Base-by-base conservation (phyloP, 2,888 invertebrate species). In the Dasysyrphus tricinctus region DNA sequence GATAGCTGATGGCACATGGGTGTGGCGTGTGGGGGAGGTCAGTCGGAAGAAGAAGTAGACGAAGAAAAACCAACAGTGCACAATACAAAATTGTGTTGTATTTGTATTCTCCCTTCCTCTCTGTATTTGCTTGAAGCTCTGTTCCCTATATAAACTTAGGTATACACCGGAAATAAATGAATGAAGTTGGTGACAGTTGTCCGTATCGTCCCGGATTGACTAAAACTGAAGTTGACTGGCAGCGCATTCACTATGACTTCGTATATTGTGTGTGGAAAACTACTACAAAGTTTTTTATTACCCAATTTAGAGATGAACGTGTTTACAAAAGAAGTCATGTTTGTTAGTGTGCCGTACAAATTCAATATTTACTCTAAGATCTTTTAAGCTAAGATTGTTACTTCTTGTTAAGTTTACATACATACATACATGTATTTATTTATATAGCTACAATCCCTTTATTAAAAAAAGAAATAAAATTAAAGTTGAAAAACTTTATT, bases 91-190 rank as follows among this genome's bases (percentile, higher is more conserved):
- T 63, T 76, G 44, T 67, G 54, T 42, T 54, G n/a, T 54, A 11
- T 32, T 61, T 59, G 73, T 42, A 56, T n/a, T 24, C n/a, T 34
- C 14, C 8, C 39, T 19, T 39, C 59, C 59, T 39, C 32, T 65
- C 34, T 1, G 12, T 80, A 65, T 85, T 84, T 83, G 69, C 61
- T 69, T 78, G 78, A 57, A 69, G 51, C 29, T 37, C 76, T 61
- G 51, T 72, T 47, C 32, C 34, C 16, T 79, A 42, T 79, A 42
- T 47, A 56, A 69, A 63, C 37, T 24, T 75, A 83, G 47, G 47
- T 79, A 32, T 69, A 61, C 76, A 80, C 80, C 76, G 84, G 84
- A 85, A 73, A 69, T 69, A 73, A 77, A 61, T 72, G 84, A 85
- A 77, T 75, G 70, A 79, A 79, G 83, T 75, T 57, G 75, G 70